Conservation (phyloP, 2,797 vertebrate genomes). For the Argyrosomus regius region DNA sequence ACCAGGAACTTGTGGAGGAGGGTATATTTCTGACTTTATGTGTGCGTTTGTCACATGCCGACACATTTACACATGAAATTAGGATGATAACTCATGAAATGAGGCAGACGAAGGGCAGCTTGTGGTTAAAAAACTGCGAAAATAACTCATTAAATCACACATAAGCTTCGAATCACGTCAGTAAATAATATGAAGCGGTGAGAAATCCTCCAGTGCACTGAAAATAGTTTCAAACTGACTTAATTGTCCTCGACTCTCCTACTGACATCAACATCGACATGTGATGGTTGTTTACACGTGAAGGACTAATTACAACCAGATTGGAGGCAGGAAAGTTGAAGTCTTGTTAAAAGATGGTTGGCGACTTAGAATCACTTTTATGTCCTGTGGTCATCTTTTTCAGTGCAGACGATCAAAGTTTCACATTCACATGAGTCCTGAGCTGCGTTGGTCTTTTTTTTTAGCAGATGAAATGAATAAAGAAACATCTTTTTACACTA, state of each 20-base stretch:
- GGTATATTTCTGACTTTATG: not conserved
- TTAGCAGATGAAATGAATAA: not conserved
- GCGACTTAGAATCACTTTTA: constrained; percentile 4
- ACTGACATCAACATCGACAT: not conserved
- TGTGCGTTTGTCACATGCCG: constrained; percentile 11
- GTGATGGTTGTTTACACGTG: not conserved
- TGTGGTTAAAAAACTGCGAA: not conserved
- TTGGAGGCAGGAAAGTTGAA: not conserved
- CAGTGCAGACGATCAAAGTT: not conserved
- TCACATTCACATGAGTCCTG: not conserved
- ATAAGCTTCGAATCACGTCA: not conserved
- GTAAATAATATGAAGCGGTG: not conserved
- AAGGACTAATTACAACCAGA: constrained; percentile 26
- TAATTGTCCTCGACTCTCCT: not conserved
- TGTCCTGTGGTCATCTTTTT: constrained; percentile 14
- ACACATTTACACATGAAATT: constrained; percentile 5
- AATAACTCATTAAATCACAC: not conserved
- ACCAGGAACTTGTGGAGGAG: not conserved
- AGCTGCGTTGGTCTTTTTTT: not conserved
- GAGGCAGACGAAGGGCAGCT: not conserved
- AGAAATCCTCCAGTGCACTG: not conserved
- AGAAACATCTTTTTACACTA: not conserved
- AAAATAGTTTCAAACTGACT: not conserved
- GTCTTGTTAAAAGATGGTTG: not conserved
- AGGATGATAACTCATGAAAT: constrained; percentile 18